These are phyloP conservation scores for Dissostichus mawsoni DNA, from an alignment of 2,113 vertebrate species.

Conservation along the genomic window DNA sequence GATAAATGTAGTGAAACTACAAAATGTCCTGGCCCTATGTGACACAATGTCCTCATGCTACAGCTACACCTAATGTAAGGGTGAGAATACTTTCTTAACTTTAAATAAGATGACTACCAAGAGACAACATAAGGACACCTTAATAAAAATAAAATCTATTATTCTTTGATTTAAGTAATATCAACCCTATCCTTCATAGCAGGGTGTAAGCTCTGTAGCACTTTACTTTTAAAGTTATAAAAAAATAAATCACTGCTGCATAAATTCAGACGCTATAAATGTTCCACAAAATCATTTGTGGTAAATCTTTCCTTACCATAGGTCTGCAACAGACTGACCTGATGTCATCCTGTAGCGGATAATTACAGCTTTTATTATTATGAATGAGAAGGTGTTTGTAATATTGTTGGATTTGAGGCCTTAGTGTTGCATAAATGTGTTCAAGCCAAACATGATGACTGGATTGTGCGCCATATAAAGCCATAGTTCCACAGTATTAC, in stretches of 20 bases:
- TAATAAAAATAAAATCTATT: not conserved
- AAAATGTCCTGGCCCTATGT: not conserved
- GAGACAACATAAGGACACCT: not conserved
- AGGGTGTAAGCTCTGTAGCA: not conserved
- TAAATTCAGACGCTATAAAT: not conserved
- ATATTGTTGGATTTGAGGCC: not conserved
- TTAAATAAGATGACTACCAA: not conserved
- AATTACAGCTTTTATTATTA: not conserved
- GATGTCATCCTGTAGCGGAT: not conserved
- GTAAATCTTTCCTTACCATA: not conserved
- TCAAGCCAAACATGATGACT: conserved; percentile 8
- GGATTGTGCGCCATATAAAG: conserved; percentile 1
- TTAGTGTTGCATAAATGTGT: not conserved
- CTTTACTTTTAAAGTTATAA: not conserved
- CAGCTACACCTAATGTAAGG: not conserved
- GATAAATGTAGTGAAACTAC: not conserved
- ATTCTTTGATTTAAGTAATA: not conserved
- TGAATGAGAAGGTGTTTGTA: not conserved
- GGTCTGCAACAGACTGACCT: not conserved
- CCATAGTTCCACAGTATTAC: conserved; percentile 16
- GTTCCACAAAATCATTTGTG: not conserved
- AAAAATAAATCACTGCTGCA: not conserved
- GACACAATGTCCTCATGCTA: not conserved
- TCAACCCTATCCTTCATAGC: not conserved
- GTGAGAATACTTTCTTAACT: not conserved